Percentiles rank a stretch among this genome's conserved stretches.
These are phyloP conservation scores for Gnatocerus cornutus DNA, from an alignment of 2,888 invertebrate genomes.

Conservation along the genomic window DNA sequence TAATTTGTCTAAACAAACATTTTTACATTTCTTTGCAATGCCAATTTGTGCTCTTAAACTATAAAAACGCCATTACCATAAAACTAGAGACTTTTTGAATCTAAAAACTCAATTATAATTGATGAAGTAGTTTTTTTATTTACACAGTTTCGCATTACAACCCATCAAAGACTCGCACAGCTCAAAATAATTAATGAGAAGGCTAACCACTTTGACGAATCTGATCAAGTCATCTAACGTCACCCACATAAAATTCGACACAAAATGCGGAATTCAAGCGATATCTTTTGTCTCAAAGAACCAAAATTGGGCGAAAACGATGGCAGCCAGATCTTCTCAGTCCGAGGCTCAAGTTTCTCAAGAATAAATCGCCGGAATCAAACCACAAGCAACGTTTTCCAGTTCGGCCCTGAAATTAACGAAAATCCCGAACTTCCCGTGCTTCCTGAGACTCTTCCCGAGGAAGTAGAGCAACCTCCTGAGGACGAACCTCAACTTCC, in stretches of 20 bases:
- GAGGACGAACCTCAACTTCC: no score
- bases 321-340: slow-evolving; percentile 66
- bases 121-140: no score
- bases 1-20: no score
- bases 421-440: slow-evolving; percentile 38
- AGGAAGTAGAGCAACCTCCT: no score
- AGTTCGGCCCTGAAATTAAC: slow-evolving; percentile 40
- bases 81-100: no score
- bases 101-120: not conserved
- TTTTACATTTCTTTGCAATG: no score
- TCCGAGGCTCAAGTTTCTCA: slow-evolving; percentile 65
- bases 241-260: slow-evolving; percentile 24
- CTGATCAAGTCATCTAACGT: slow-evolving; percentile 2
- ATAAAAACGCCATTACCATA: no score
- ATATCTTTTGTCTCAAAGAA: slow-evolving; percentile 67
- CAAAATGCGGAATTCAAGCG: slow-evolving; percentile 63
- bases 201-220: not conserved
- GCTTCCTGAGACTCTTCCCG: not conserved
- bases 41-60: no score
- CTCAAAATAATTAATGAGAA: not conserved
- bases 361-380: slow-evolving; percentile 60
- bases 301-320: slow-evolving; percentile 60
- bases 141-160: no score
- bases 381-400: slow-evolving; percentile 56
- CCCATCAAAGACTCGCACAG: not conserved